Percentiles rank a stretch among this genome's conserved stretches.
phyloP scores from a whole-genome alignment of 2,113 vertebrate genomes.

The Cheilinus undulatus region DNA sequence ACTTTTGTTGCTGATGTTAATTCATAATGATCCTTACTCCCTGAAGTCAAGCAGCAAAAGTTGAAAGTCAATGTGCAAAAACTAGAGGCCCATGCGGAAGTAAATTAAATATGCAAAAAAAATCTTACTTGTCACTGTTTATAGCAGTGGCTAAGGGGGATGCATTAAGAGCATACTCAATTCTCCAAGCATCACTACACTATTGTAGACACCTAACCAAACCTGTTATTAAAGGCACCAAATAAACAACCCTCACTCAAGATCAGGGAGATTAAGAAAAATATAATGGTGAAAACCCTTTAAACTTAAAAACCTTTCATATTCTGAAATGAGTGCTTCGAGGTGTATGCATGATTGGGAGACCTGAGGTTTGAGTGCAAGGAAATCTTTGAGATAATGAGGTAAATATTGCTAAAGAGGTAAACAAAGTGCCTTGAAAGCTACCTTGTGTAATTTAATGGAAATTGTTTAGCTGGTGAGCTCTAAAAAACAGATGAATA shows the following conservation, averaged over 20 bases:
- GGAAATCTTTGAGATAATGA: constrained; percentile 20
- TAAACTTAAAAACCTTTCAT: neutral
- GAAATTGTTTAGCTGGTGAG: constrained; percentile 9
- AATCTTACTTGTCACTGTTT: too few species aligned
- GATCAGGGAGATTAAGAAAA: neutral
- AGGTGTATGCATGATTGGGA: neutral
- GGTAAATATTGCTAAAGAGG: constrained; percentile 10
- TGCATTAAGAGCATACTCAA: too few species aligned
- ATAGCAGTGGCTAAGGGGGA: too few species aligned
- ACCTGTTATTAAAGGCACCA: too few species aligned
- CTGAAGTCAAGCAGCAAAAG: too few species aligned
- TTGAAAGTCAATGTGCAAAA: too few species aligned
- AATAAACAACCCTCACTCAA: neutral
- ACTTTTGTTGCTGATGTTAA: too few species aligned
- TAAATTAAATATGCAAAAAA: too few species aligned
- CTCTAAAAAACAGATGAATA: constrained; percentile 18
- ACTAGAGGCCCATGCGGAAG: too few species aligned
- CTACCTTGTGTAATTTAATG: constrained; percentile 5
- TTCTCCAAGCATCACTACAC: too few species aligned
- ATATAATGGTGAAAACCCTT: neutral
- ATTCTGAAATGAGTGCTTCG: neutral
- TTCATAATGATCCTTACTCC: too few species aligned
- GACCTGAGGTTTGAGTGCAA: neutral
- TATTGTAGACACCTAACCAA: too few species aligned
- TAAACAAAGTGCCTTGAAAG: constrained; percentile 32